Evolutionary conservation across 1,140 invertebrate genomes (phyloP).

Genomic region (Caenorhabditis remanei): DNA sequence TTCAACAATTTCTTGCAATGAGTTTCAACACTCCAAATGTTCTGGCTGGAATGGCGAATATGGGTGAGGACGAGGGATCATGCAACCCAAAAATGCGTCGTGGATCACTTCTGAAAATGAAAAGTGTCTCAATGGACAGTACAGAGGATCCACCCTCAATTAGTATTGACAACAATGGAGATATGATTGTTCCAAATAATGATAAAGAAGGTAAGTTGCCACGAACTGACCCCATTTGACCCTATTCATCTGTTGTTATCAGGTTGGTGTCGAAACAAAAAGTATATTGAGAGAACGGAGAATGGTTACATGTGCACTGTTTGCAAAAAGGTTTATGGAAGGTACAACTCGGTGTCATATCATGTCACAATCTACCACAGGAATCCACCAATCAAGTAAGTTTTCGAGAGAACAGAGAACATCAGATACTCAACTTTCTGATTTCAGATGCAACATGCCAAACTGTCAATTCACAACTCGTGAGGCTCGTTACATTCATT

Average conservation of each 20-base stretch:
- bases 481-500: conserved; percentile 75
- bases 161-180: conserved; percentile 36
- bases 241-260: conserved; percentile 17
- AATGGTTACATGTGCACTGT: conserved; percentile 75
- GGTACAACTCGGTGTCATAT: conserved; percentile 77
- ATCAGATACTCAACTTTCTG: no score
- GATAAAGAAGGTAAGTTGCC: conserved; percentile 54
- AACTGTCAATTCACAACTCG: conserved; percentile 76
- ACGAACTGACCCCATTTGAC: not conserved
- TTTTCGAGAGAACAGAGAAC: not conserved
- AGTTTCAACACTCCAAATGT: conserved; percentile 41
- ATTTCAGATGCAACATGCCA: conserved; percentile 70
- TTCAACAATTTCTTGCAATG: conserved; percentile 48
- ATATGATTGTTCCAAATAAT: conserved; percentile 51
- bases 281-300: conserved; percentile 75
- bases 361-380: conserved; percentile 78
- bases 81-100: conserved; percentile 47
- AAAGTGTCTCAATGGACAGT: conserved; percentile 36
- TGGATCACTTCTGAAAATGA: conserved; percentile 21
- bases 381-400: conserved; percentile 75
- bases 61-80: conserved; percentile 28
- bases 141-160: conserved; percentile 35
- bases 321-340: conserved; percentile 77
- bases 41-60: not conserved
- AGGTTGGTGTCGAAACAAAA: conserved; percentile 77